Base-by-base conservation (phyloP, 2,797 vertebrate species). In the Tamandua tetradactyla region DNA sequence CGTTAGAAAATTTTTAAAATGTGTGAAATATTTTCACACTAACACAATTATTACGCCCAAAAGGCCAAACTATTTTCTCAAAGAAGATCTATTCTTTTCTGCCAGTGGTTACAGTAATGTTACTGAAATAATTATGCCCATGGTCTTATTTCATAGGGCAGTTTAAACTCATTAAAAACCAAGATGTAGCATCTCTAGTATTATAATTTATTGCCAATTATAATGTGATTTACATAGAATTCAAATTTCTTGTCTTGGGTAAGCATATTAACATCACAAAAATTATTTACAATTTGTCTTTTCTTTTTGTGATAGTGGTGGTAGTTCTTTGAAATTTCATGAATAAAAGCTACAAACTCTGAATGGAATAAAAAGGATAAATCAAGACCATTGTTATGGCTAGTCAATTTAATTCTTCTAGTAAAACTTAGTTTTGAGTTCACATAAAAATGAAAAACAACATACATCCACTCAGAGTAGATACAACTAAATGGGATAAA, bases 221-320 rank as follows among this genome's bases (percentile, higher is more conserved):
- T 44, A 87, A 83, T n/a, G 47, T 87, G 32, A 89, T 79, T 68
- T 86, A 89, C 7, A 87, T 1, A 87, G 55, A 89, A 69, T 68
- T 91, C 57, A 76, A 81, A 93, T 75, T 82, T 89, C 61, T 75
- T 27, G 25, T 92, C 74, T 92, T 90, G 49, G 15, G 52, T 25
- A 66, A 87, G 47, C 83, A 78, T 85, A 96, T 69, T 95, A 93
- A 91, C 40, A 81, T 61, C 52, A 93, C n/a, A 93, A 27, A 94
- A 96, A 93, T 82, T 9, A 89, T 9, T 86, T 86, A 40, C 81
- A 47, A 75, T 69, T 86, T 68, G 87, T 83, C 64, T 92, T 83
- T 55, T 80, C 88, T 25, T 9, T 69, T 49, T 93, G 0, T 20
- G 92, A 37, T 47, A 47, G 44, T 61, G 79, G 2, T 96, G 78